Evolutionary conservation across 2,888 invertebrate species (phyloP), one percentile per base, ranked within the genome.

Genomic region (Parnassius orleans): DNA sequence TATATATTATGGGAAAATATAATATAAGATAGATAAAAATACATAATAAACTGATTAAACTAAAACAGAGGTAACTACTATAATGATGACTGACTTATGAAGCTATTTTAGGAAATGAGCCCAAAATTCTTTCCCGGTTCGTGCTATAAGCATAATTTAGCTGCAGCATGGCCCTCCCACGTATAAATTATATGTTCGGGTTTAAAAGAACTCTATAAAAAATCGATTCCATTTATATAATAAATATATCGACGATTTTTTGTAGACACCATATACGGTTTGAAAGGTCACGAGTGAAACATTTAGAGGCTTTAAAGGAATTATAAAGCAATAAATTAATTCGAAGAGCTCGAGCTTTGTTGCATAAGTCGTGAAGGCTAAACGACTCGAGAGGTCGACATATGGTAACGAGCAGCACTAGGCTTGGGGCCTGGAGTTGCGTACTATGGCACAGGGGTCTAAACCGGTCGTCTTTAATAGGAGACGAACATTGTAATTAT

Each of bases 341-440:
- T 19, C 44, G 58, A 63, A 54, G 53, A 62, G 33, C 42, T n/a
- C 50, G 44, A 59, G 55, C 48, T 51, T 55, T 47, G 59, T 63
- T 63, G 63, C 63, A 55, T 63, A 63, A 63, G 33, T 43, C 24
- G 63, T 48, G 63, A 58, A 63, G 58, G 58, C 51, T 51, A 24
- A 19, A 15, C 41, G 47, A 41, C 48, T n/a, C 44, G 42, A 53
- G 53, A 57, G 48, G 61, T 47, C 57, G 48, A 43, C 19, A 33
- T 46, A 19, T 48, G 57, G 41, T 46, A 57, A 57, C 55, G 33
- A 52, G 52, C n/a, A 10, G 10, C 42, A 57, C 62, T 57, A 53
- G 14, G 53, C 53, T 24, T 24, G 10, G 5, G 0, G 43, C 33
- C 57, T 10, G 62, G 53, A 43, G 50, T 7, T 5, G 43, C 14